Conservation (phyloP, 2,113 vertebrate species). For the Gasterosteus aculeatus region DNA sequence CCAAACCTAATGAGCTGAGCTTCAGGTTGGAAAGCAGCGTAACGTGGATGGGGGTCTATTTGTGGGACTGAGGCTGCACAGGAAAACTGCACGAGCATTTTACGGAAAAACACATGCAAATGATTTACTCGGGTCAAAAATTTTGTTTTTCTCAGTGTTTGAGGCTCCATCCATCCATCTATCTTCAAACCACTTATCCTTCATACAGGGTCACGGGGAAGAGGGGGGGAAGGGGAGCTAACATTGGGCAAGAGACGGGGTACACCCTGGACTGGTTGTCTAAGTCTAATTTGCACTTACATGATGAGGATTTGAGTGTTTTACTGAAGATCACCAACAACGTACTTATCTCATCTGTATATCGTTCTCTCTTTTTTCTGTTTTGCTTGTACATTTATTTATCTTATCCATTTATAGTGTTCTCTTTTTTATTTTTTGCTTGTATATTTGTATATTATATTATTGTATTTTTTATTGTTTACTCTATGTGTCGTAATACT, state of each 20-base stretch:
- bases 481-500: too few relatives aligned
- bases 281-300: slow-evolving; percentile 41
- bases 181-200: too few relatives aligned
- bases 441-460: too few relatives aligned
- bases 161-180: slow-evolving; percentile 2
- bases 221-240: too few relatives aligned
- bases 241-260: too few relatives aligned
- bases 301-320: slow-evolving; percentile 20
- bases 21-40: not conserved
- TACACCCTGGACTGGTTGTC: not conserved
- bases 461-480: too few relatives aligned
- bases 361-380: too few relatives aligned
- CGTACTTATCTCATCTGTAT: too few relatives aligned
- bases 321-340: slow-evolving; percentile 9
- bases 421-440: too few relatives aligned
- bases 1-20: not conserved
- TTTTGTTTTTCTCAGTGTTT: not conserved
- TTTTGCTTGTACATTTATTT: too few relatives aligned
- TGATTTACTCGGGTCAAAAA: slow-evolving; percentile 1
- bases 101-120: not conserved
- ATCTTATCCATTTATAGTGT: too few relatives aligned
- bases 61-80: not conserved
- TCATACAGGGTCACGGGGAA: too few relatives aligned
- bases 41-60: slow-evolving; percentile 10
- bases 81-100: not conserved